A percentile compares a stretch with the other conserved stretches of the same genome.
Evolutionary conservation across 23 tunicate genomes (phyloP).

Genomic region (Botrylloides violaceus): DNA sequence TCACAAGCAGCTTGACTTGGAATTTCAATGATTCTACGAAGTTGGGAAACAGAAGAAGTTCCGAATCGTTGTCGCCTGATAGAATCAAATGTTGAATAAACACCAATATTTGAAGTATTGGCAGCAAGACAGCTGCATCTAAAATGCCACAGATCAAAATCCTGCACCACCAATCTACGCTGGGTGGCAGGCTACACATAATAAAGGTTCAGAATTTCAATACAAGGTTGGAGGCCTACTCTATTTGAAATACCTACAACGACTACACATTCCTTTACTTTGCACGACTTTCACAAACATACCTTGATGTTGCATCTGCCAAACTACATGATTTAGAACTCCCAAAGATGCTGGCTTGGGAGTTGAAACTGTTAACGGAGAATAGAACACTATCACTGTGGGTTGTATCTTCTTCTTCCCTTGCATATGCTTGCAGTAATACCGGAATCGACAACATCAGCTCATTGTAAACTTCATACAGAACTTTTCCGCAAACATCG

Average conservation of each 20-base stretch:
- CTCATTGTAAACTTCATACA: slow-evolving; percentile 50
- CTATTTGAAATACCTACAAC: no score
- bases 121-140: no score
- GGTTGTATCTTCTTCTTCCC: slow-evolving; percentile 41
- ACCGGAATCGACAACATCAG: slow-evolving; percentile 62
- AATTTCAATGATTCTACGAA: neutral
- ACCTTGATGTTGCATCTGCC: neutral
- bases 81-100: neutral
- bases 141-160: no score
- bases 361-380: neutral
- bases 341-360: neutral
- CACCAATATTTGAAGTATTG: slow-evolving; percentile 21
- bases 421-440: slow-evolving; percentile 23
- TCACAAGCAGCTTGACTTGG: neutral
- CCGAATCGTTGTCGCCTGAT: slow-evolving; percentile 40
- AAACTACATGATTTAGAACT: slow-evolving; percentile 5
- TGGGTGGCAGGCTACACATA: no score
- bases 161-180: no score
- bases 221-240: no score
- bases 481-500: slow-evolving; percentile 38
- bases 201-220: no score
- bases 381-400: neutral
- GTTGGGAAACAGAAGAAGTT: slow-evolving; percentile 31
- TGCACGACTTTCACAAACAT: no score
- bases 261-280: no score